Conservation (phyloP, 1,140 invertebrate species). For the Zaprionus taronus region DNA sequence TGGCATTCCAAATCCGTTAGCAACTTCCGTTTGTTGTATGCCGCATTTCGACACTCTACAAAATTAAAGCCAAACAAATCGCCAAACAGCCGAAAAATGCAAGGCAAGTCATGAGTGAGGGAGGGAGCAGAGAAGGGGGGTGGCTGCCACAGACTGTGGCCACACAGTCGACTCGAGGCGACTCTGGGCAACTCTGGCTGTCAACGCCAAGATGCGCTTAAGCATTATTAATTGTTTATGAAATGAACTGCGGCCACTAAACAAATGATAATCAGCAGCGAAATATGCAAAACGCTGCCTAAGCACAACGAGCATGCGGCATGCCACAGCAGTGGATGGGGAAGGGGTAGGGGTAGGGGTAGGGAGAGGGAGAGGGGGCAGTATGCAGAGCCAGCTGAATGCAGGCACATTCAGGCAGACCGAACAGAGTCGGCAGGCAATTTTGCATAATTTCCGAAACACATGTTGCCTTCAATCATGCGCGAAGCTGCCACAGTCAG, state of each 20-base stretch:
- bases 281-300: slow-evolving; percentile 69
- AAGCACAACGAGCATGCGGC: slow-evolving; percentile 49
- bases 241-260: slow-evolving; percentile 73
- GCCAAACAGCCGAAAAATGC: slow-evolving; percentile 58
- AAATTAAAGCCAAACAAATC: slow-evolving; percentile 74
- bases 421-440: slow-evolving; percentile 56
- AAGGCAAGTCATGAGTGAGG: slow-evolving; percentile 6
- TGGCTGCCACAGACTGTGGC: slow-evolving; percentile 36
- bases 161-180: slow-evolving; percentile 52
- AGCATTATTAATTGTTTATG: slow-evolving; percentile 80
- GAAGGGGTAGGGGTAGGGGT: not conserved
- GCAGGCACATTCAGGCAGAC: slow-evolving; percentile 57
- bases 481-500: slow-evolving; percentile 53
- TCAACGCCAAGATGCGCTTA: slow-evolving; percentile 80
- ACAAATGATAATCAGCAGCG: slow-evolving; percentile 77
- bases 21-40: slow-evolving; percentile 68
- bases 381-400: slow-evolving; percentile 11
- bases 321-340: slow-evolving; percentile 23
- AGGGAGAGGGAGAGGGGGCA: not conserved
- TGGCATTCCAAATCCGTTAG: slow-evolving; percentile 51
- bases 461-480: slow-evolving; percentile 84
- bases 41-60: slow-evolving; percentile 45
- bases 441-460: slow-evolving; percentile 84
- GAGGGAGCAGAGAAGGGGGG: not conserved
- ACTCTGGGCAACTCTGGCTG: slow-evolving; percentile 38